Conservation (phyloP, 2,797 vertebrate species). For the Bradypodion pumilum region DNA sequence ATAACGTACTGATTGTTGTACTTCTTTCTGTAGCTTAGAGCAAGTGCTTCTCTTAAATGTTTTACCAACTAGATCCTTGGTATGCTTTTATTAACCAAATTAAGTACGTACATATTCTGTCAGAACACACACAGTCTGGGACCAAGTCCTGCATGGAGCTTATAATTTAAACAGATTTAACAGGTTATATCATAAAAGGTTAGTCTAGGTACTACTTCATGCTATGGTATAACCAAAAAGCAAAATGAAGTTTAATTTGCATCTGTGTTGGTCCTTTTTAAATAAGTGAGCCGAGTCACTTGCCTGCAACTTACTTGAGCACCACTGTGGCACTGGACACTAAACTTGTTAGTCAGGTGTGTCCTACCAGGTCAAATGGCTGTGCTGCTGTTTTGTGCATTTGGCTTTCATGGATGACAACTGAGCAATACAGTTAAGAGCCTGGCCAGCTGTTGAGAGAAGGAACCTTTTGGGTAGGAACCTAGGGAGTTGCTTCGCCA, state of each 20-base stretch:
- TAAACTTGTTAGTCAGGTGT: no score
- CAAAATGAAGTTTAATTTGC: not conserved
- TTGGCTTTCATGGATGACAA: not conserved
- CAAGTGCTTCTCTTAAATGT: conserved; percentile 19
- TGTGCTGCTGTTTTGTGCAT: not conserved
- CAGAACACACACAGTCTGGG: not conserved
- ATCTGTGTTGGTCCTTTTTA: not conserved
- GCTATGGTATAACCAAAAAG: not conserved
- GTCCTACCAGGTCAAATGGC: no score
- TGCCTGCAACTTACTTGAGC: not conserved
- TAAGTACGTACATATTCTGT: not conserved
- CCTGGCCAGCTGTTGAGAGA: no score
- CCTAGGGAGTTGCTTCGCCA: no score
- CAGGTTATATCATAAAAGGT: not conserved
- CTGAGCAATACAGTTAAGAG: not conserved
- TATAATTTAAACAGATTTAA: not conserved
- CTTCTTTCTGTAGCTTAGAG: not conserved
- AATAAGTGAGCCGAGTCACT: not conserved
- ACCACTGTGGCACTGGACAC: not conserved
- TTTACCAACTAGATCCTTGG: not conserved
- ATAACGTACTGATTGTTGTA: conserved; percentile 20
- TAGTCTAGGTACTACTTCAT: not conserved
- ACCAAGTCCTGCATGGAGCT: not conserved
- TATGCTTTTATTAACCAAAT: not conserved
- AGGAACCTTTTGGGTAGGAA: not conserved